Conservation (phyloP, 2,113 vertebrate species). For the Ailurus styani region DNA sequence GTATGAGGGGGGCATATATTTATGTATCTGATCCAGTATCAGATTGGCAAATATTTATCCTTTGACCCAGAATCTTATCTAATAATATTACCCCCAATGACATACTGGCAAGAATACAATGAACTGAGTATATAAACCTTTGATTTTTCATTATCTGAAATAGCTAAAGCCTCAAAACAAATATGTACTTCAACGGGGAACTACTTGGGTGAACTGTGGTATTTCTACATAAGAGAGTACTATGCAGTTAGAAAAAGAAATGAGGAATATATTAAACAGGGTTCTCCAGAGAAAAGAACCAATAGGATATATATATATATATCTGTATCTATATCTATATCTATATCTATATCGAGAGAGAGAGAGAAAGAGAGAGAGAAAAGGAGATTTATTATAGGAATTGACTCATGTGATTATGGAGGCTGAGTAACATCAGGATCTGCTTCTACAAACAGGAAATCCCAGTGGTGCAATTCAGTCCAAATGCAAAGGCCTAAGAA, state of each 20-base stretch:
- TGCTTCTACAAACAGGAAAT: neutral
- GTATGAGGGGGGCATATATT: neutral
- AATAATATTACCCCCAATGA: neutral
- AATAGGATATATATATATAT: neutral
- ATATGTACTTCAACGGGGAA: neutral
- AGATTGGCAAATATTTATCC: neutral
- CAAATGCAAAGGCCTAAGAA: neutral
- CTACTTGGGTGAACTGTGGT: neutral
- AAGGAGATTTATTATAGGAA: neutral
- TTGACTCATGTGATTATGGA: neutral
- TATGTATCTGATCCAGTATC: too few relatives aligned
- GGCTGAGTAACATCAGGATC: neutral
- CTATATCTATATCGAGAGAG: too few relatives aligned
- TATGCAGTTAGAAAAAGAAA: neutral
- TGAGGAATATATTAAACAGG: neutral
- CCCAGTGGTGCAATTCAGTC: neutral
- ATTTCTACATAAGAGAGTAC: neutral
- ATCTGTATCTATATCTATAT: too few relatives aligned
- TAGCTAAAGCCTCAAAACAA: neutral
- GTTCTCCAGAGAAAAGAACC: neutral
- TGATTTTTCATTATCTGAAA: neutral
- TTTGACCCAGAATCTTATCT: neutral
- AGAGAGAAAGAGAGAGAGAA: neutral
- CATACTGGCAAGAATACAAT: neutral
- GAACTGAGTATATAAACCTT: neutral